Evolutionary conservation across 2,113 vertebrate species (phyloP), one percentile per base, ranked within the genome.

Genomic region (Aegithalos caudatus): DNA sequence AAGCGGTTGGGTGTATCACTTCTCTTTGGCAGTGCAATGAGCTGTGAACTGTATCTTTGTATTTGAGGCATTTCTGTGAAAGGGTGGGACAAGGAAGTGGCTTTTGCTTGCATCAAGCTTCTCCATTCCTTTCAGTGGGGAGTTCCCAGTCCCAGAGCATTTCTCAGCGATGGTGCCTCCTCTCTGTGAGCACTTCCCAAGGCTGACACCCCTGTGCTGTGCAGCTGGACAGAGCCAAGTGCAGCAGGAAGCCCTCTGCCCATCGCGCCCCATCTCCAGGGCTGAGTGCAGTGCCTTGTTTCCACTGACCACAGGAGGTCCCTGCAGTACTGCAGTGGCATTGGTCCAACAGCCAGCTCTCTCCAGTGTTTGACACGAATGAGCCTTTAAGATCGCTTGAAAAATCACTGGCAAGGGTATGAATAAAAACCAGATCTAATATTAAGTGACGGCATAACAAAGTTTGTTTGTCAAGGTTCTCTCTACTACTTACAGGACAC

Each of bases 181-280:
- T 1, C 2, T 31, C 33, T 1, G 23, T 3, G 13, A 64, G 54
- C 1, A 0, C 10, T 19, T 74, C n/a, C 83, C 7, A 7, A n/a
- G 47, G 54, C 40, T 65, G 61, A 44, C 15, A 19, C 5, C 18
- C 9, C n/a, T 60, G 44, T 4, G 9, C 44, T n/a, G 31, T 12
- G 25, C 35, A 28, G 25, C 66, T 28, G 22, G 22, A 24, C 67
- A 50, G 56, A 29, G 22, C 2, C 2, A 45, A 28, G 37, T 10
- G 5, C 51, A 27, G 67, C 4, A 22, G 57, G 51, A 51, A 53
- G 24, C 37, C 28, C 25, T 51, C n/a, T 53, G 47, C 10, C 7
- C 10, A 6, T 27, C 6, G 6, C 31, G 64, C 23, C 15, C 48
- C 6, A 6, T 13, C 16, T 37, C 48, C 35, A 44, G 31, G 33